Base-by-base conservation (phyloP, 2,888 invertebrate genomes). In the Epistrophe eligans region DNA sequence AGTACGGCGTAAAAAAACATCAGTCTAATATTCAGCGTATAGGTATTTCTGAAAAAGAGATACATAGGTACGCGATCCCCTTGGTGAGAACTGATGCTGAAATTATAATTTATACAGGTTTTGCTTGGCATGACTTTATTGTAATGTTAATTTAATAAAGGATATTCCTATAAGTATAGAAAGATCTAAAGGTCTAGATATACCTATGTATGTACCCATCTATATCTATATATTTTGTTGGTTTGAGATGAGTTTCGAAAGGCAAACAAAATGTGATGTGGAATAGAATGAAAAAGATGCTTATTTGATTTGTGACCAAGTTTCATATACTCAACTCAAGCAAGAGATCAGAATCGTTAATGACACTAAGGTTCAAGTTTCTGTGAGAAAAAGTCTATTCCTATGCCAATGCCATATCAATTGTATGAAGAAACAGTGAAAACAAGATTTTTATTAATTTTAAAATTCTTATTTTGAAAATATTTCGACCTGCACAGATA, bases 71-170 rank as follows among this genome's bases (percentile, higher is more conserved):
- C n/a, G n/a, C 28, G 7, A 55, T 32, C 9, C 28, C 9, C n/a
- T n/a, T 32, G 15, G 15, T 55, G 55, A 55, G 55, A 55, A 32
- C 9, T 55, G 28, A 55, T n/a, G 55, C 28, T n/a, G 7, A 32
- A 9, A 32, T 55, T 32, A 55, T 28, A 55, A 15, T 55, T 55
- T 15, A 55, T 55, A 32, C 55, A 32, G 55, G 55, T 55, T 55
- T 32, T n/a, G 8, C 55, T n/a, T n/a, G 28, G 32, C 1, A 15
- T 15, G 28, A 1, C 4, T 55, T 15, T 55, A 55, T 55, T 55
- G 55, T 55, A 15, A 55, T 55, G 55, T 15, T 55, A 55, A 55
- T 55, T 55, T 55, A 4, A 19, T 19, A 19, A 50, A 19, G 50
- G 50, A 48, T 48, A 17, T 17, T 48, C 17, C 9, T 17, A n/a